Conservation (phyloP, 2,797 vertebrate genomes). For the Glossophaga mutica region DNA sequence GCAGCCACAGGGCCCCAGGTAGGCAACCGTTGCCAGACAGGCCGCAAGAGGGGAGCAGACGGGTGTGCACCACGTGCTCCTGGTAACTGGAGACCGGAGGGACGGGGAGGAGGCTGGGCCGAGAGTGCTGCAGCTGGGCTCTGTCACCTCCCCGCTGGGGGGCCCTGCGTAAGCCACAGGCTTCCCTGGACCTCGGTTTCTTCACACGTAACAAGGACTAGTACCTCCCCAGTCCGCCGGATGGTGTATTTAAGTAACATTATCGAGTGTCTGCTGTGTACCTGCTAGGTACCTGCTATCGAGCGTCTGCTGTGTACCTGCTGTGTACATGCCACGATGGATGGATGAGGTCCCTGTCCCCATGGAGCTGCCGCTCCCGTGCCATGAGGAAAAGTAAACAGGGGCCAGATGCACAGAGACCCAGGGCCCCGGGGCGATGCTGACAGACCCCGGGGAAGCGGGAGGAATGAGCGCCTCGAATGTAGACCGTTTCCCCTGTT, state of each 20-base stretch:
- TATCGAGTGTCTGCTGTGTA: neutral
- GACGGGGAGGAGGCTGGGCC: too few relatives aligned
- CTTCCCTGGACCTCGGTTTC: neutral
- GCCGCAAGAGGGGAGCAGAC: rapidly evolving
- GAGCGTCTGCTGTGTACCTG: neutral
- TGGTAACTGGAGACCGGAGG: neutral
- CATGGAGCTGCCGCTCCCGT: neutral
- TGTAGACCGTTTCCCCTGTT: neutral
- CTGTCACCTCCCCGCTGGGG: neutral
- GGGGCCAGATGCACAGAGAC: neutral
- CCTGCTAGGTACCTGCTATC: too few relatives aligned
- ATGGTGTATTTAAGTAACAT: neutral
- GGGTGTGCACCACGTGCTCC: too few relatives aligned
- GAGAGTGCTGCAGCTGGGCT: rapidly evolving
- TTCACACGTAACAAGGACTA: rapidly evolving
- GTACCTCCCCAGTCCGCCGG: too few relatives aligned
- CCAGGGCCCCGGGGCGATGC: rapidly evolving
- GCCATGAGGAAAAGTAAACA: neutral
- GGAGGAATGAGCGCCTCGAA: rapidly evolving
- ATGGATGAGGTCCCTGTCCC: rapidly evolving
- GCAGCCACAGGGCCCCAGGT: neutral
- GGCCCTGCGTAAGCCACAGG: neutral
- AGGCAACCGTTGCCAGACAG: neutral
- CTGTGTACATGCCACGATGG: too few relatives aligned
- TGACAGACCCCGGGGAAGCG: rapidly evolving